These are phyloP conservation scores for Halcyon badia DNA, from an alignment of 2,797 vertebrate species.

Conservation along the genomic window DNA sequence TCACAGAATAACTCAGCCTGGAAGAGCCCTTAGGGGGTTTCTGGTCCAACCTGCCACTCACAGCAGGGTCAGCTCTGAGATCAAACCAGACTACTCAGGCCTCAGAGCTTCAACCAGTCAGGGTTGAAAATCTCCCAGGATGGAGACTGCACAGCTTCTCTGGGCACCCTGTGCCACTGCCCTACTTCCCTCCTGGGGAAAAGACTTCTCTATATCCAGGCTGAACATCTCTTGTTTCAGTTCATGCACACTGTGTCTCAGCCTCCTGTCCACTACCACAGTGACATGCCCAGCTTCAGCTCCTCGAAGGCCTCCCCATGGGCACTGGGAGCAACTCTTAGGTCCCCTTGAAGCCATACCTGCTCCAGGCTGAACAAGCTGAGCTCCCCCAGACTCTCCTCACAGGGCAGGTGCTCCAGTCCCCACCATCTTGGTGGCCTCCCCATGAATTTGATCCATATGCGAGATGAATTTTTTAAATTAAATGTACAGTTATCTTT, in stretches of 20 bases:
- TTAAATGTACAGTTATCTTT: background rate
- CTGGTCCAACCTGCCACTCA: background rate
- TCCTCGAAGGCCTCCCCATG: background rate
- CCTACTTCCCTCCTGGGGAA: background rate
- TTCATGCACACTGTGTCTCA: background rate
- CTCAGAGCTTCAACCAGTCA: background rate
- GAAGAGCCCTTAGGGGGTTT: background rate
- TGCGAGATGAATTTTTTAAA: background rate
- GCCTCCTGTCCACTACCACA: background rate
- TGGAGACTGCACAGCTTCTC: background rate
- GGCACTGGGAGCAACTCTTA: background rate
- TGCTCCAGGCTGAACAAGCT: background rate
- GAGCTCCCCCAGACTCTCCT: background rate
- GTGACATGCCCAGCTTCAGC: background rate
- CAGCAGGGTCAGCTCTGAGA: background rate
- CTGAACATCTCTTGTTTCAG: background rate
- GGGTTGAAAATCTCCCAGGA: background rate
- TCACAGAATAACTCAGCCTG: background rate
- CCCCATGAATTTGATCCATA: background rate
- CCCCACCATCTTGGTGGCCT: background rate
- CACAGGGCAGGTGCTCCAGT: background rate
- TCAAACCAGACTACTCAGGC: background rate
- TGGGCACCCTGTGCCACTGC: background rate
- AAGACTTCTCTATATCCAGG: background rate
- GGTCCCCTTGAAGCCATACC: accelerated